phyloP scores from a whole-genome alignment of 1,140 invertebrate genomes.

The Cylas formicarius region DNA sequence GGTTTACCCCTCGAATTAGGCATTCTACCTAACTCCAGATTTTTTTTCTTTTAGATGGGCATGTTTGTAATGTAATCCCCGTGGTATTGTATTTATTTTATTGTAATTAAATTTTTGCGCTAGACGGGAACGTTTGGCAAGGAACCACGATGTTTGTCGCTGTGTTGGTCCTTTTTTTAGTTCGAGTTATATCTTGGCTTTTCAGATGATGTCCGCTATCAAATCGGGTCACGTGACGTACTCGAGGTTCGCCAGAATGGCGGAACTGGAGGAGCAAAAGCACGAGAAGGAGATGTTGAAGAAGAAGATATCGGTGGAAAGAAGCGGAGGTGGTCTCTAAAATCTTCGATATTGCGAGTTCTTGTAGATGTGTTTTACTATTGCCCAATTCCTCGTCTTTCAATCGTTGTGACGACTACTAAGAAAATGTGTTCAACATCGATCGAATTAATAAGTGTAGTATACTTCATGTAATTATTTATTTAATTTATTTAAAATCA shows the following conservation, averaged over 20 bases:
- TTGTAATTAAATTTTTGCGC: constrained; percentile 3
- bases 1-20: constrained; percentile 5
- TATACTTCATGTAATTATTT: too few relatives aligned
- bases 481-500: too few relatives aligned
- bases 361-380: too few relatives aligned
- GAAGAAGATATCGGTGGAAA: constrained; percentile 80
- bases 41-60: background rate
- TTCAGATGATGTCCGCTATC: constrained; percentile 93
- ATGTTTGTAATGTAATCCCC: too few relatives aligned
- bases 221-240: constrained; percentile 88
- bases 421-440: too few relatives aligned
- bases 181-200: constrained; percentile 10
- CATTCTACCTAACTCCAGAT: background rate
- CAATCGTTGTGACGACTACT: too few relatives aligned
- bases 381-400: too few relatives aligned
- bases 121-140: too few relatives aligned
- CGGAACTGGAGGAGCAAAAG: constrained; percentile 79
- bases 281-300: constrained; percentile 65
- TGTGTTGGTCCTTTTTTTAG: background rate
- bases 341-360: too few relatives aligned
- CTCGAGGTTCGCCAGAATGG: constrained; percentile 86
- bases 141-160: too few relatives aligned
- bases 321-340: constrained; percentile 90
- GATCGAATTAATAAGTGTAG: too few relatives aligned
- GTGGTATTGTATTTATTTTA: too few relatives aligned